These are phyloP conservation scores for Knipowitschia caucasica DNA, from an alignment of 2,797 vertebrate genomes.

Conservation along the genomic window DNA sequence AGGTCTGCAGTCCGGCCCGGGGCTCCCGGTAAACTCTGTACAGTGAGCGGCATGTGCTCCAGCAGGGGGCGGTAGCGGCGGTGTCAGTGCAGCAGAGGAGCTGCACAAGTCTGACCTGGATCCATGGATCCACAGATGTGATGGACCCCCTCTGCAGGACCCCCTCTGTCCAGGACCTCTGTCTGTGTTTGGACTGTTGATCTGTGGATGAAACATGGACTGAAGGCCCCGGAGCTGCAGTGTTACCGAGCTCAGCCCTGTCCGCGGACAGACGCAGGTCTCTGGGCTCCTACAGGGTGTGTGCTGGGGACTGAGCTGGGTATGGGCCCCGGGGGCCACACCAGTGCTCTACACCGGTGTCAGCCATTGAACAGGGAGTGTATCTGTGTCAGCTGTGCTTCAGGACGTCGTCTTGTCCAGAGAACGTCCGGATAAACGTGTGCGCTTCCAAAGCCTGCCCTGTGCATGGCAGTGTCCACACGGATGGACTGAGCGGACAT, in stretches of 20 bases:
- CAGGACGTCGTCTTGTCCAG: neutral
- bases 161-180: neutral
- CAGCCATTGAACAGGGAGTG: slow-evolving; percentile 43
- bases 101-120: slow-evolving; percentile 2
- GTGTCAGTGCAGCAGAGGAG: neutral
- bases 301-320: slow-evolving; percentile 8
- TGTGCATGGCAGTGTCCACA: too few species aligned
- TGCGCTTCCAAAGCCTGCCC: neutral
- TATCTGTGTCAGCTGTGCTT: slow-evolving; percentile 2
- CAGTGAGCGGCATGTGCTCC: neutral
- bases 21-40: neutral
- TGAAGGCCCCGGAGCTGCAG: slow-evolving; percentile 1
- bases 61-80: neutral
- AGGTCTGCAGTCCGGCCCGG: too few species aligned
- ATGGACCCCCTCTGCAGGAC: neutral
- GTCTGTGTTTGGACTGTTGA: neutral
- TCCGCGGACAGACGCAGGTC: neutral
- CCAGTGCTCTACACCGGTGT: neutral
- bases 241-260: slow-evolving; percentile 11
- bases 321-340: slow-evolving; percentile 13
- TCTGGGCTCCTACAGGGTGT: slow-evolving; percentile 1
- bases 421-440: slow-evolving; percentile 12
- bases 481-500: too few species aligned
- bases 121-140: neutral
- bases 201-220: too few species aligned